Evolutionary conservation across 2,888 invertebrate genomes (phyloP).

Genomic region (Oxystoma pomonae): DNA sequence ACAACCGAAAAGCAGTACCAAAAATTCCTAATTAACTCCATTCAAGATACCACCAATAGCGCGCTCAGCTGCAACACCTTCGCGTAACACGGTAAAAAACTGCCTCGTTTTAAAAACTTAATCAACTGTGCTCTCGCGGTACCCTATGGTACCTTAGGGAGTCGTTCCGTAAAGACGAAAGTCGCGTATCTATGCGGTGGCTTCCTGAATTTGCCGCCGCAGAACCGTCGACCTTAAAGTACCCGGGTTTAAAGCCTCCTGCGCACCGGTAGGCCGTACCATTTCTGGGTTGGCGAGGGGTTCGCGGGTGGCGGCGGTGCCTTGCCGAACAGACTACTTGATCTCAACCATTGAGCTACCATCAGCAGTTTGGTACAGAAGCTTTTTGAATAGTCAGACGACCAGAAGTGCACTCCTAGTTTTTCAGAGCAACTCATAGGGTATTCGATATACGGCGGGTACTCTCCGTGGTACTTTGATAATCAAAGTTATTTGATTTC

Average conservation of each 20-base stretch:
- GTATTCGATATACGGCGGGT: background rate
- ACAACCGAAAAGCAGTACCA: background rate
- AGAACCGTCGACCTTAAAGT: constrained; percentile 40
- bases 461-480: background rate
- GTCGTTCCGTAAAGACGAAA: constrained; percentile 29
- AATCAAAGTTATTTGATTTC: background rate
- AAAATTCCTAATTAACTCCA: background rate
- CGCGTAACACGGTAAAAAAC: constrained; percentile 23
- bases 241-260: constrained; percentile 36
- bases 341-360: constrained; percentile 48
- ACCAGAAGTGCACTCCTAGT: constrained; percentile 18
- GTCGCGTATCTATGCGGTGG: constrained; percentile 32
- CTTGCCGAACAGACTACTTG: constrained; percentile 47
- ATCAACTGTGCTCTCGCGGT: constrained; percentile 29
- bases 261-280: constrained; percentile 39
- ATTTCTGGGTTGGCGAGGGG: constrained; percentile 32
- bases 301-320: constrained; percentile 39
- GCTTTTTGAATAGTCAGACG: constrained; percentile 29
- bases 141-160: background rate
- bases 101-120: constrained; percentile 40
- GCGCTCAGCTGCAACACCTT: constrained; percentile 5
- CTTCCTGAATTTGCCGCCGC: constrained; percentile 41
- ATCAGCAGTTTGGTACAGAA: constrained; percentile 49
- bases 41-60: constrained; percentile 23
- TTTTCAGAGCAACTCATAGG: background rate